Evolutionary conservation across 2,113 vertebrate genomes (phyloP), one percentile per base, ranked within the genome.

Genomic region (Australoheros scitulus): DNA sequence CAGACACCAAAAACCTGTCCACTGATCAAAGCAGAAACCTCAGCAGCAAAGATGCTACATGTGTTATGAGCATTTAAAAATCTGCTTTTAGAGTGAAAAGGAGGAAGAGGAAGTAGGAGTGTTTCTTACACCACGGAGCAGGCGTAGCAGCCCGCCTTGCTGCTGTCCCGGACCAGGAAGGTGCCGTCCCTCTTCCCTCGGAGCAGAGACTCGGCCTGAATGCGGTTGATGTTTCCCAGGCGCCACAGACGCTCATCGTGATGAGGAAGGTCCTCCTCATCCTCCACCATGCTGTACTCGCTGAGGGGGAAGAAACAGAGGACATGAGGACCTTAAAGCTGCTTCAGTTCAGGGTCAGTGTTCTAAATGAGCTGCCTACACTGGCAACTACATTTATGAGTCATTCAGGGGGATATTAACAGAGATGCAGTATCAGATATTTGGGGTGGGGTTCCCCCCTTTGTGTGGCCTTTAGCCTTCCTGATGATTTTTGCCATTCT

Each of bases 101-200:
- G 29, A 61, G 29, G 29, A 6, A 22, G 29, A 64, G 43, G 22
- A 36, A 18, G 55, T 11, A 6, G 20, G 61, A 0, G 55, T 0
- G 38, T 13, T 22, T 89, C 98, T 0, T 97, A 99, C 98, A 99
- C 97, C 17, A 99, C 98, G 1, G 97, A 99, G 95, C 98, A 99
- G 94, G 98, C 98, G 6, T 97, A 99, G 94, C 98, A 99, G 92
- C 98, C 98, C 47, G 96, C 93, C 79, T 99, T 99, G 93, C 98
- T 99, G 96, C 98, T 99, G 91, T 99, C 98, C 41, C 98, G 96
- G 68, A 99, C 97, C 50, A 99, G 97, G 91, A 99, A 99, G 72
- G 97, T 99, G 76, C 98, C 98, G 61, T 99, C 97, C 9, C 96
- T 92, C 81, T 98, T 99, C 81, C 98, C 98, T 0, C 98, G 94